Base-by-base conservation (phyloP, 1,140 invertebrate species). In the Drosophila littoralis region DNA sequence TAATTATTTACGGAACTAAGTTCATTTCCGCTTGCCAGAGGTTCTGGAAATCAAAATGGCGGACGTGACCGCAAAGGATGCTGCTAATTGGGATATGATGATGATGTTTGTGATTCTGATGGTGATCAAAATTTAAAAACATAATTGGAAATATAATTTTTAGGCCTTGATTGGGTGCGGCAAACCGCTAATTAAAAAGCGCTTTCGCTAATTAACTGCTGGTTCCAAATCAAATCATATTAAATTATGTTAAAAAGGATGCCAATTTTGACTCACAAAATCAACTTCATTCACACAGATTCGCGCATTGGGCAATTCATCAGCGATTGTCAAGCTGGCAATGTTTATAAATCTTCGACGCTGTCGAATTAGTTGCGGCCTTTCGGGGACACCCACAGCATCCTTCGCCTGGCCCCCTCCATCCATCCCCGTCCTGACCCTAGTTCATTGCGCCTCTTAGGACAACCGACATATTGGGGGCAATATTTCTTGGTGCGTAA, bases 401-500 rank as follows among this genome's bases (percentile, higher is more conserved):
- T 15, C 10, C 12, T 10, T n/a, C 8, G 28, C 7, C 22, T 48
- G 10, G 3, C 55, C 28, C 7, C 9, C 42, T n/a, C 0, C 1
- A 22, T 9, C 13, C 38, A 28, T 42, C n/a, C 5, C 4, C 12
- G 58, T 10, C 35, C 22, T 7, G 7, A 36, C 48, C 54, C 33
- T 9, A 36, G 57, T 28, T 52, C 36, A 28, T 4, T 52, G 40
- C 33, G 45, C 59, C 67, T 28, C 35, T 15, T 32, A 40, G 63
- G 43, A 51, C 36, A 9, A 2, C 38, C 70, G 55, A 63, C 13
- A 70, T 77, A 77, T 70, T 78, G 81, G 63, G 58, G 40, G 74
- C 81, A 83, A 84, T 85, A 84, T 81, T 74, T 84, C 78, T 65
- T 84, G 59, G 68, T 63, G 85, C 81, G 65, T 69, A 68, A 64